Conservation (phyloP, 2,888 invertebrate genomes). For the Syrista parreyssii region DNA sequence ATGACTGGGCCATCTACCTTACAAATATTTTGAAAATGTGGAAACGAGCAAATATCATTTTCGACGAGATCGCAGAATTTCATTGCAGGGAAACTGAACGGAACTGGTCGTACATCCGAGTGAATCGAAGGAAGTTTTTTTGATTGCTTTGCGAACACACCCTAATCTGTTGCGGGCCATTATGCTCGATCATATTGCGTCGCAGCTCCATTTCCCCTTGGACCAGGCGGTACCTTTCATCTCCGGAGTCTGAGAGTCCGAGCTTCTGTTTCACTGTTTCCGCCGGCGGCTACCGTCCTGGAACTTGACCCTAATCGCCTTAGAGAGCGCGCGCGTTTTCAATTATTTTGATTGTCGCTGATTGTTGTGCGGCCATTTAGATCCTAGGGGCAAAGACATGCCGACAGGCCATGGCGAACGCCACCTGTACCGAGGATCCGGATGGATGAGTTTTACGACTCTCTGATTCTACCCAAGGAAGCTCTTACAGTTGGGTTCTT, state of each 20-base stretch:
- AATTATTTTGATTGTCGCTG: constrained; percentile 25
- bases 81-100: neutral
- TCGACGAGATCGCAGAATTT: neutral
- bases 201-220: constrained; percentile 49
- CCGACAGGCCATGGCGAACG: constrained; percentile 7
- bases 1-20: too few species aligned
- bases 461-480: neutral
- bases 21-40: neutral
- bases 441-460: constrained; percentile 5
- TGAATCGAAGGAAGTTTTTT: constrained; percentile 27
- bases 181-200: constrained; percentile 57
- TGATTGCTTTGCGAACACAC: constrained; percentile 42
- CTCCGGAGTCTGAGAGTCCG: constrained; percentile 43
- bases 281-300: constrained; percentile 59
- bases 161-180: constrained; percentile 54
- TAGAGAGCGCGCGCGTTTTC: constrained; percentile 31
- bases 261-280: constrained; percentile 62
- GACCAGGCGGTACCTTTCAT: constrained; percentile 56
- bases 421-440: constrained; percentile 1
- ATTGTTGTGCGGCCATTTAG: constrained; percentile 24
- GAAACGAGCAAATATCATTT: neutral
- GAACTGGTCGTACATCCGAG: neutral
- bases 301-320: constrained; percentile 59
- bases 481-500: neutral
- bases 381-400: constrained; percentile 14